Evolutionary conservation across 2,797 vertebrate genomes (phyloP).

Genomic region (Propithecus deckenii): DNA sequence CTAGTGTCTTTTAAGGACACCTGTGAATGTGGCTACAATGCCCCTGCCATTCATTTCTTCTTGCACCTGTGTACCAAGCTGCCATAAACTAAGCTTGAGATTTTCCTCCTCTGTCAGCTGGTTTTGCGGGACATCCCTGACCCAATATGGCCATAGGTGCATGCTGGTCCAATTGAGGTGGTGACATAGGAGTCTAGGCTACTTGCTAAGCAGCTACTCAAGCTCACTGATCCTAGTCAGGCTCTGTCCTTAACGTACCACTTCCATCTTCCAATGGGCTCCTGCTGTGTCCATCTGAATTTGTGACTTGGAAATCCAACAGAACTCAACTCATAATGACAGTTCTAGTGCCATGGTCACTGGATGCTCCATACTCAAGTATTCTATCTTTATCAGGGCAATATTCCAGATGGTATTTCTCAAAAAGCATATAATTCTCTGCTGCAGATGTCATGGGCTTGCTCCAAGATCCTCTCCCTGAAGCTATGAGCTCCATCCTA

Average conservation of each 20-base stretch:
- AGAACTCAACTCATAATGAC: background rate
- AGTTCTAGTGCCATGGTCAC: background rate
- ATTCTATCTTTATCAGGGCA: background rate
- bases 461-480: background rate
- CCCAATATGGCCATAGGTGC: background rate
- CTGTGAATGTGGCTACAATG: background rate
- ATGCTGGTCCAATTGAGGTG: background rate
- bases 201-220: background rate
- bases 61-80: background rate
- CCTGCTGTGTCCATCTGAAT: background rate
- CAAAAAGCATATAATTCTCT: background rate
- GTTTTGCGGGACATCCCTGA: background rate
- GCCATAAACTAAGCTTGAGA: background rate
- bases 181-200: background rate
- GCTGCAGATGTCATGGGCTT: conserved; percentile 23
- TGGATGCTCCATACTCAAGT: background rate
- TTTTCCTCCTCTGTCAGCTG: background rate
- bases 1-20: background rate
- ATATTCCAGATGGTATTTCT: background rate
- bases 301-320: background rate
- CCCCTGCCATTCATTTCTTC: background rate
- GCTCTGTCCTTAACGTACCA: background rate
- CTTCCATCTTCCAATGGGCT: background rate
- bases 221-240: background rate
- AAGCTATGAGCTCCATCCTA: background rate